Conservation (phyloP, 2,113 vertebrate species). For the Rynchops niger region DNA sequence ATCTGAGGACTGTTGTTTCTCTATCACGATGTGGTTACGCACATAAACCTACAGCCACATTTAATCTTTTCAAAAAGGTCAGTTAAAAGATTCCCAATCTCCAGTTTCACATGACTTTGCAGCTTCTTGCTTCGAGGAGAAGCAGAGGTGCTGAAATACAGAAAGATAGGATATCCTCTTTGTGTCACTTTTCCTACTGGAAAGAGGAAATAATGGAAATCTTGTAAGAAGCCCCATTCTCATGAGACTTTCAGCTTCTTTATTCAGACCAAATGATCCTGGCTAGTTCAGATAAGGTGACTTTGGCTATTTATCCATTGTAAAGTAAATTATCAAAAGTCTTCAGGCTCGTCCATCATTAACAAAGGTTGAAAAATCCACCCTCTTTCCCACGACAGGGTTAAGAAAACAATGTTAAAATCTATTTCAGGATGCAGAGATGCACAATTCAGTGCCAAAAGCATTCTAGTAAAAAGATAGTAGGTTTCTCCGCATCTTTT, state of each 20-base stretch:
- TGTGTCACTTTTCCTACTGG: constrained; percentile 47
- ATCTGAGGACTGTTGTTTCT: background rate
- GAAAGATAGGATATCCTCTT: constrained; percentile 50
- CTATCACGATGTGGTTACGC: background rate
- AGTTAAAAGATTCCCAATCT: background rate
- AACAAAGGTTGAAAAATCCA: constrained; percentile 35
- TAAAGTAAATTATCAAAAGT: constrained; percentile 51
- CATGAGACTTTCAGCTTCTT: constrained; percentile 36
- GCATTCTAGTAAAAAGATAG: background rate
- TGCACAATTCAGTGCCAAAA: background rate
- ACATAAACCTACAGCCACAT: background rate
- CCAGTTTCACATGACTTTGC: background rate
- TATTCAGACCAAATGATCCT: constrained; percentile 33
- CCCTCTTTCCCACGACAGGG: background rate
- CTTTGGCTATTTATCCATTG: constrained; percentile 32
- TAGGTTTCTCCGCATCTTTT: background rate
- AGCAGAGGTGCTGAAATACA: constrained; percentile 39
- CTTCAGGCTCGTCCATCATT: constrained; percentile 32
- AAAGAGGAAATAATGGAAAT: constrained; percentile 50
- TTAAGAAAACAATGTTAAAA: constrained; percentile 33
- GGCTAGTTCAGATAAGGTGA: constrained; percentile 63
- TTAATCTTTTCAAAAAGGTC: background rate
- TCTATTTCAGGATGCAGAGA: background rate
- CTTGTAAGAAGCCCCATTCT: constrained; percentile 32
- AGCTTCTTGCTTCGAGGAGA: background rate